Evolutionary conservation across 1,140 invertebrate genomes (phyloP), one percentile per base, ranked within the genome.

Genomic region (Platorchestia sp.): DNA sequence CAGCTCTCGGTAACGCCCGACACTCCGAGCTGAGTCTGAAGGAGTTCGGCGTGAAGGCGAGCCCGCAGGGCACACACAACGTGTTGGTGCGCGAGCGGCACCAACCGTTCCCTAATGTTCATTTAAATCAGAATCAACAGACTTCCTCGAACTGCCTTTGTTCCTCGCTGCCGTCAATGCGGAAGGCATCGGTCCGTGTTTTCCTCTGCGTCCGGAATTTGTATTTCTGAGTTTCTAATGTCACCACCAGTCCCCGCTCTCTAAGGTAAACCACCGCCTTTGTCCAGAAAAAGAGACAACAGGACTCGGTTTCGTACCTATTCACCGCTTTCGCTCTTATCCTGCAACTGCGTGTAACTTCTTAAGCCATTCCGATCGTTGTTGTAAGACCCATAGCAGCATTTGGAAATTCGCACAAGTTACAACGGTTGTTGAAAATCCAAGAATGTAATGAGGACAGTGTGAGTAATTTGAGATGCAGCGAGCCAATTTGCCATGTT

Each of bases 121-220:
- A 75, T 27, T 75, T 75, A 75, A 75, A 75, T 75, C 59, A 75
- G 59, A 75, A 75, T 75, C 59, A 75, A 75, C 59, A 75, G 59
- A 75, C 59, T 75, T 75, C 59, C 59, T 75, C 59, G 59, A 75
- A 36, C 59, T 10, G 14, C 59, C 59, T 75, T 75, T 75, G 10
- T 75, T 75, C 59, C 59, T 75, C 27, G 59, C 27, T 75, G 59
- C 10, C 10, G 14, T 75, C 27, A 75, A 14, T 75, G 59, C 10
- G 59, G 59, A 75, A 75, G 3, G 59, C 47, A 51, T 51, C 47
- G 47, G 7, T 51, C 47, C 59, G 59, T 75, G 59, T 75, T 75
- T 75, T 75, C 27, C 59, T 27, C 14, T 75, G 27, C 59, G 59
- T 75, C 59, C 59, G 59, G 59, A 75, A 75, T 22, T 19, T 75